Evolutionary conservation across 2,113 vertebrate genomes (phyloP), one percentile per base, ranked within the genome.

Genomic region (Labrus mixtus): DNA sequence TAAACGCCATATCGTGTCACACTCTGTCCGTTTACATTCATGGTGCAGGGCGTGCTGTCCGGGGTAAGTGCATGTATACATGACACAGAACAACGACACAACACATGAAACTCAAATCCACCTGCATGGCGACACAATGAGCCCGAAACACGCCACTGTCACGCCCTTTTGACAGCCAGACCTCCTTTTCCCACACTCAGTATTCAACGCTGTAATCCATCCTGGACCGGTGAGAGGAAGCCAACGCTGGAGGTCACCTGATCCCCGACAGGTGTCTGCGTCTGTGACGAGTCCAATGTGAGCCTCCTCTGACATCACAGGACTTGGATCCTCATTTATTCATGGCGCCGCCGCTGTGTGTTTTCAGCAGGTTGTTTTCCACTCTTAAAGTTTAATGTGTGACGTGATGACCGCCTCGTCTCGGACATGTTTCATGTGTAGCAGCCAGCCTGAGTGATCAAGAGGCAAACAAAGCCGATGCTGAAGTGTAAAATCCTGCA

Each of bases 371-470:
- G 39, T 41, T 10, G 41, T 39, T 64, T 71, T 53, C 43, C 76
- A 6, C 73, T 1, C 2, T 51, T 7, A 66, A 66, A 25, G 54
- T 50, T 74, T 75, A 57, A 66, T 65, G 43, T 55, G 66, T 55
- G 74, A 56, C 11, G 25, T 39, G 50, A 53, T 4, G 53, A 46
- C 3, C 12, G 15, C 43, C 6, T 33, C 29, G 29, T 33, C 29
- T 4, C 29, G 6, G 29, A 12, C 11, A 12, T 46, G 43, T 43
- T 43, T 13, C 41, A 6, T 33, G 29, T 33, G 29, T 6, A 33
- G 29, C 29, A 33, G 29, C 29, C 29, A 25, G 25, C 25, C 25
- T 25, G 25, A 25, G 25, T 25, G 25, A 25, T 25, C 25, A 25
- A 25, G 25, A 1, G 25, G 25, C 25, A 25, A 25, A 25, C 3